Base-by-base conservation (phyloP, 2,888 invertebrate genomes). In the Cinara cedri region DNA sequence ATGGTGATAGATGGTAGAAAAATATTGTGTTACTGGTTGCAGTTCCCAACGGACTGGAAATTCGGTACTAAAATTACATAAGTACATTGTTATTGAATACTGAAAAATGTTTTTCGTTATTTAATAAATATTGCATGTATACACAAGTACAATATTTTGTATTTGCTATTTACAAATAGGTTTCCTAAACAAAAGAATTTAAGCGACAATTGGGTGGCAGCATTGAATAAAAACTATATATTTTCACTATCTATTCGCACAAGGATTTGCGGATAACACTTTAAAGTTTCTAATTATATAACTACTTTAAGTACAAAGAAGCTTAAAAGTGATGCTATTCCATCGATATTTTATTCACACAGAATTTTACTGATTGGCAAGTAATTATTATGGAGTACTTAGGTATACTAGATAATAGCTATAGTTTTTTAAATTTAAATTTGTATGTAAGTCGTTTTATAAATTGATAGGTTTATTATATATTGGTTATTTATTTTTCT, bases 131-230 rank as follows among this genome's bases (percentile, higher is more conserved):
- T 55, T 19, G 11, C 11, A 55, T 19, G 21, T 54, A 54, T 54
- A 19, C 54, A 55, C 55, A 55, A 54, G 11, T 54, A 19, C 11
- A 19, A 55, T 55, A 55, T 55, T 55, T 55, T 55, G 21, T 55
- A 55, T 55, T 55, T 55, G 55, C 55, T 55, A 55, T 55, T 55
- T 21, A 55, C 19, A 55, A 55, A 55, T 55, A 21, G 55, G 21
- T 55, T 21, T 21, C 55, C 21, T 3, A 21, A 55, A 21, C 11
- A 21, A 21, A 55, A 55, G 3, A 0, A 21, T 11, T 55, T 55
- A 55, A 55, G 55, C 0, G 55, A 55, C 21, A 55, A 55, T 11
- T 55, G 55, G 55, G 55, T 55, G 55, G 11, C 55, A 55, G 55
- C 11, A 55, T 19, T 55, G 11, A 55, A 55, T 55, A 55, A 55